Conservation (phyloP, 2,113 vertebrate genomes). For the Cinclus mexicanus region DNA sequence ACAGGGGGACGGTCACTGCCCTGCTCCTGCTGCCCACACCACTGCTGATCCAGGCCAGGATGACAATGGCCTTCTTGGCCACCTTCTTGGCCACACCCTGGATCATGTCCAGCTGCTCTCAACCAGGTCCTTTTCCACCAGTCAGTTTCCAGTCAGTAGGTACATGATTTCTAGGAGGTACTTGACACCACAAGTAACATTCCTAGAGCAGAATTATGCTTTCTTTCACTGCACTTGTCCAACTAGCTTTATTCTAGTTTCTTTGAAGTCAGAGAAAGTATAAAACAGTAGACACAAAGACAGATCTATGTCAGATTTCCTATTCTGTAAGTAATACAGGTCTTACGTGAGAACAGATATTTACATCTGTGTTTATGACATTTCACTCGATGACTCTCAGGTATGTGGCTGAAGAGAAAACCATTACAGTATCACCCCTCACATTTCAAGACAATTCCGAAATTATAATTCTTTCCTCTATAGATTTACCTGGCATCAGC, state of each 20-base stretch:
- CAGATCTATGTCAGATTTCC: neutral
- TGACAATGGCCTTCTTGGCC: neutral
- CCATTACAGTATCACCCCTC: fast-evolving
- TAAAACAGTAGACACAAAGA: neutral
- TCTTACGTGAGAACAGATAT: neutral
- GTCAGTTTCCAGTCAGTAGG: neutral
- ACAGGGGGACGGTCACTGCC: neutral
- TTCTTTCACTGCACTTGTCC: neutral
- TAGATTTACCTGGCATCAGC: neutral
- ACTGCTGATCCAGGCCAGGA: neutral
- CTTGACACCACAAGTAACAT: too few species aligned
- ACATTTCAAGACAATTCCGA: neutral
- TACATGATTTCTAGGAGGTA: neutral
- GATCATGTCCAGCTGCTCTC: fast-evolving
- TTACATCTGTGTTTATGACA: neutral
- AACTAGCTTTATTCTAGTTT: neutral
- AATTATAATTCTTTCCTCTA: neutral
- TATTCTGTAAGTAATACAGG: neutral
- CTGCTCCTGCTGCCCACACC: neutral
- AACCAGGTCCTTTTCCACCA: neutral
- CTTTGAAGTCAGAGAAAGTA: neutral
- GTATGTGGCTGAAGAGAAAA: neutral
- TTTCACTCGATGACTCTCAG: neutral
- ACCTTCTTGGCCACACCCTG: neutral
- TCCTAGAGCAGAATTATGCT: neutral